Percentiles rank a stretch among this genome's conserved stretches.
phyloP scores from a whole-genome alignment of 2,888 invertebrate species.

The Actias luna region DNA sequence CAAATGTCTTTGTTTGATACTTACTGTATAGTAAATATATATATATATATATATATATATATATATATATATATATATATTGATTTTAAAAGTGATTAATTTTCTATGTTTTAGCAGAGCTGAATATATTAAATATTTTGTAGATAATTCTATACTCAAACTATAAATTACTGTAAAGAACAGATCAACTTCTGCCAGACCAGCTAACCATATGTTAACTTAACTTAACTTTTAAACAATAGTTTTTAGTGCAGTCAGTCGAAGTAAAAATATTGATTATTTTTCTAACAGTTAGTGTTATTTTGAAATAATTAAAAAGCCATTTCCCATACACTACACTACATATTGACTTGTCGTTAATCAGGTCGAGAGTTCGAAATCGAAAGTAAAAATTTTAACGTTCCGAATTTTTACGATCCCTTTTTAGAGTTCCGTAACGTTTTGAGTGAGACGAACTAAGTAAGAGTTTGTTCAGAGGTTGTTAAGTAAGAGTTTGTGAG shows the following conservation, averaged over 20 bases:
- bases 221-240: slow-evolving; percentile 2
- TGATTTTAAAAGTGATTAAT: too few relatives aligned
- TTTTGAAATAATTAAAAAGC: background rate
- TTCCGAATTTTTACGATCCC: slow-evolving; percentile 30
- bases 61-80: too few relatives aligned
- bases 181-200: too few relatives aligned
- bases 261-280: background rate
- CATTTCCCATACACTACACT: slow-evolving; percentile 28
- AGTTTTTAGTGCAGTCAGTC: background rate
- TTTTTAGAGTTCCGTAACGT: slow-evolving; percentile 29
- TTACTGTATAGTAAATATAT: too few relatives aligned
- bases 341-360: slow-evolving; percentile 36
- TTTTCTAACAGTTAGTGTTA: background rate
- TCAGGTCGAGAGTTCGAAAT: slow-evolving; percentile 46
- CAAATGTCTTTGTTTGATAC: too few relatives aligned
- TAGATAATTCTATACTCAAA: too few relatives aligned
- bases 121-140: too few relatives aligned
- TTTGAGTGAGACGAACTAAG: background rate
- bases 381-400: slow-evolving; percentile 37
- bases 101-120: too few relatives aligned
- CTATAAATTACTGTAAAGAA: too few relatives aligned
- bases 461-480: too few relatives aligned
- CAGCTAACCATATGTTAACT: too few relatives aligned
- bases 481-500: background rate
- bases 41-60: too few relatives aligned